Evolutionary conservation across 2,797 vertebrate species (phyloP).

Genomic region (Crypturellus tataupa): DNA sequence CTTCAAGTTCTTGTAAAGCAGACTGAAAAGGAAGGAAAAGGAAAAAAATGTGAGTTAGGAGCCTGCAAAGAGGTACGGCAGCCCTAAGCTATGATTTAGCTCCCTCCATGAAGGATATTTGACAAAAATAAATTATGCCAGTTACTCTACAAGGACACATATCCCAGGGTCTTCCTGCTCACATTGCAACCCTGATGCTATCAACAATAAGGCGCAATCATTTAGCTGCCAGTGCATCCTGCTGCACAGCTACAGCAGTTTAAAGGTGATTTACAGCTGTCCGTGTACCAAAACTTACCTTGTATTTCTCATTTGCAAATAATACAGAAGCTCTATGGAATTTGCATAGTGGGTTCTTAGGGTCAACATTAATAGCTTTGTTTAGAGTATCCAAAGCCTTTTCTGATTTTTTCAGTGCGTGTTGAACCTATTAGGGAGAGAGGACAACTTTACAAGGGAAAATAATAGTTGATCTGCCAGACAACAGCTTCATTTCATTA

Average conservation of each 20-base stretch:
- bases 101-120: background rate
- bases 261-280: background rate
- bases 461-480: background rate
- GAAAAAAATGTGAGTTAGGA: background rate
- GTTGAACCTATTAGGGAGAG: constrained; percentile 88
- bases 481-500: background rate
- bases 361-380: constrained; percentile 95
- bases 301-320: constrained; percentile 98
- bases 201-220: rapidly evolving
- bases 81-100: background rate
- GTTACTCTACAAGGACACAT: background rate
- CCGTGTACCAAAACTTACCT: constrained; percentile 79
- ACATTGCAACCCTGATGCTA: background rate
- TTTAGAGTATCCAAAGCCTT: constrained; percentile 96
- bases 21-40: constrained; percentile 82
- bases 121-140: background rate
- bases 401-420: constrained; percentile 96
- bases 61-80: background rate
- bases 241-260: background rate
- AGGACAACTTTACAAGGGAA: background rate
- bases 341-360: constrained; percentile 99
- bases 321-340: constrained; percentile 97
- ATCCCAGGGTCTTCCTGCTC: background rate
- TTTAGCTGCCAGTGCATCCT: background rate
- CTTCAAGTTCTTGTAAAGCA: constrained; percentile 97